Evolutionary conservation across 2,113 vertebrate species (phyloP).

Genomic region (Haplochromis burtoni): DNA sequence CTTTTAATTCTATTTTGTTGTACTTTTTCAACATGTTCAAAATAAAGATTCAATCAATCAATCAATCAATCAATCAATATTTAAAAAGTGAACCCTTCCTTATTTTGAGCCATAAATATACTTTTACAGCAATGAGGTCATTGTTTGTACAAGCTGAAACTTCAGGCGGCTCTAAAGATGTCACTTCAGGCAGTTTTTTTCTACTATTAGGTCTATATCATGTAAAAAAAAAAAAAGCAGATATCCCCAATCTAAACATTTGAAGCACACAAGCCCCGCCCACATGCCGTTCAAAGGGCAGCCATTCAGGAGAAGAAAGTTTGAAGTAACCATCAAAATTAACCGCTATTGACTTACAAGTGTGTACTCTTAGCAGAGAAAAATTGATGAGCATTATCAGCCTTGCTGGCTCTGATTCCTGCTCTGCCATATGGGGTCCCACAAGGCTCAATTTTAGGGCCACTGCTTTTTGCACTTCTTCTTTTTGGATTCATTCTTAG

Average conservation of each 20-base stretch:
- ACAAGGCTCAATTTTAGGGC: neutral
- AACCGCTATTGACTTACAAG: rapidly evolving
- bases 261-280: neutral
- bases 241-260: neutral
- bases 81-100: neutral
- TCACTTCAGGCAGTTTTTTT: neutral
- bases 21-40: no score
- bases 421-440: neutral
- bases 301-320: neutral
- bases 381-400: neutral
- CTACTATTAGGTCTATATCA: neutral
- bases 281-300: neutral
- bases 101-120: neutral
- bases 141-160: neutral
- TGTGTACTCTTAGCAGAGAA: neutral
- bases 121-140: neutral
- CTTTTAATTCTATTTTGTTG: no score
- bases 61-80: no score
- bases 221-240: rapidly evolving
- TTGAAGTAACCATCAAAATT: neutral
- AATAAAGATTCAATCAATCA: no score
- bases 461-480: neutral
- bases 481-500: neutral
- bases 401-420: neutral
- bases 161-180: neutral